Evolutionary conservation across 2,888 invertebrate genomes (phyloP).

Genomic region (Drosophila suboccidentalis): DNA sequence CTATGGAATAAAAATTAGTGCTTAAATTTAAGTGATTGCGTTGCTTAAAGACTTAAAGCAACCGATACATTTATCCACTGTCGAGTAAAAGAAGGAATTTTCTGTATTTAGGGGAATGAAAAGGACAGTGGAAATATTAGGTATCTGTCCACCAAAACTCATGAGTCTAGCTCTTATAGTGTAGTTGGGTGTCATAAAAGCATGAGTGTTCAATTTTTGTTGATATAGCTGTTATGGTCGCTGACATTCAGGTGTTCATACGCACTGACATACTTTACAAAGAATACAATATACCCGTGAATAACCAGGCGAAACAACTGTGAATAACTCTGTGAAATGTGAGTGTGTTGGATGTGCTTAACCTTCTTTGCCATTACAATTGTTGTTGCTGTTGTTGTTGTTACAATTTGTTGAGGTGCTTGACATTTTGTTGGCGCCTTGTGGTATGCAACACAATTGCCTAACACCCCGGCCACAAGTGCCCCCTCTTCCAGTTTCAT

Average conservation of each 20-base stretch:
- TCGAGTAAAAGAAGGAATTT: no score
- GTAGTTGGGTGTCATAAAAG: no score
- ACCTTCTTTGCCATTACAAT: constrained; percentile 57
- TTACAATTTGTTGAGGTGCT: constrained; percentile 64
- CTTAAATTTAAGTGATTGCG: background rate
- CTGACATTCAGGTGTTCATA: no score
- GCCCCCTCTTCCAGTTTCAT: constrained; percentile 31
- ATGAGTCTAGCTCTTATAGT: no score
- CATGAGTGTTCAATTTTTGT: no score
- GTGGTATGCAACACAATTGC: constrained; percentile 68
- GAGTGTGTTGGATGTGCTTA: constrained; percentile 54
- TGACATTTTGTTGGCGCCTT: constrained; percentile 72
- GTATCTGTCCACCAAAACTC: no score
- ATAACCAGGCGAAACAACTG: constrained; percentile 3
- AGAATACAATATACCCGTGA: background rate
- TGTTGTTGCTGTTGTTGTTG: constrained; percentile 12
- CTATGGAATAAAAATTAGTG: background rate
- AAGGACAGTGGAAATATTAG: no score
- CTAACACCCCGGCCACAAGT: constrained; percentile 24
- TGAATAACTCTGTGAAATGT: constrained; percentile 9
- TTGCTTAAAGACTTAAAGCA: no score
- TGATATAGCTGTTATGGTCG: no score
- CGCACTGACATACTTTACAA: background rate
- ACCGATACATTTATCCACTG: no score
- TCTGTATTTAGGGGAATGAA: no score